Percentiles rank a stretch among this genome's conserved stretches.
These are phyloP conservation scores for Cheilosia grossa DNA, from an alignment of 2,888 invertebrate species.

Conservation along the genomic window DNA sequence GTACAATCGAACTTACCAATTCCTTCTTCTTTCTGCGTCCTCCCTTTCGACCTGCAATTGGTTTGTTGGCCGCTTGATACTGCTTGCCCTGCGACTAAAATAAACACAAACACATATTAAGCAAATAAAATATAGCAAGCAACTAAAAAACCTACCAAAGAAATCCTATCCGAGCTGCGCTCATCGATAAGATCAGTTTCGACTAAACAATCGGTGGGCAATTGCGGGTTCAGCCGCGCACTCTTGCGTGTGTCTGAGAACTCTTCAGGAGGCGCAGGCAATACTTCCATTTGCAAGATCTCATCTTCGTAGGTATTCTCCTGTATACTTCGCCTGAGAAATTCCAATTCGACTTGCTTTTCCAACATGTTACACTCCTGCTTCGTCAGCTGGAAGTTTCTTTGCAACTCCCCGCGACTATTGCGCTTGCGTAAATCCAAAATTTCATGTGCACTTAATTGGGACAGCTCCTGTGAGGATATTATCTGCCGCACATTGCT, in stretches of 20 bases:
- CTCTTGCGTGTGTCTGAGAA: constrained; percentile 31
- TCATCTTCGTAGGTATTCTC: constrained; percentile 34
- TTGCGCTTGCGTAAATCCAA: constrained; percentile 52
- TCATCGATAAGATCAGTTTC: constrained; percentile 28
- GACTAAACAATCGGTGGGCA: too few species aligned
- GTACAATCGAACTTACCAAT: too few species aligned
- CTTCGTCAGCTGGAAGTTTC: background rate
- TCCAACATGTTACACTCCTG: constrained; percentile 19
- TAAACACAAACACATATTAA: background rate
- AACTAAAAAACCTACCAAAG: constrained; percentile 15
- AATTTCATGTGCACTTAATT: constrained; percentile 15
- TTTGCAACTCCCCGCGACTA: constrained; percentile 32
- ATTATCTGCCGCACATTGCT: constrained; percentile 22
- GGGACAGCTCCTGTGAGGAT: background rate
- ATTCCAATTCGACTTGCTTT: constrained; percentile 43
- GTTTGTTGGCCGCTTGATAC: background rate
- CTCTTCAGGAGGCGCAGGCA: constrained; percentile 39
- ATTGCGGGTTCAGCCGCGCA: too few species aligned
- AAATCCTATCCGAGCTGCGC: constrained; percentile 19
- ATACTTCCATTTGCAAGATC: constrained; percentile 26
- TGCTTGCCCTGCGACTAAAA: background rate
- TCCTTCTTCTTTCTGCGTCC: too few species aligned
- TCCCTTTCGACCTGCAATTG: too few species aligned
- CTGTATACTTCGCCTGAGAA: constrained; percentile 27
- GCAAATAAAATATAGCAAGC: background rate